Evolutionary conservation across 2,113 vertebrate genomes (phyloP), one percentile per base, ranked within the genome.

Genomic region (Boleophthalmus pectinirostris): DNA sequence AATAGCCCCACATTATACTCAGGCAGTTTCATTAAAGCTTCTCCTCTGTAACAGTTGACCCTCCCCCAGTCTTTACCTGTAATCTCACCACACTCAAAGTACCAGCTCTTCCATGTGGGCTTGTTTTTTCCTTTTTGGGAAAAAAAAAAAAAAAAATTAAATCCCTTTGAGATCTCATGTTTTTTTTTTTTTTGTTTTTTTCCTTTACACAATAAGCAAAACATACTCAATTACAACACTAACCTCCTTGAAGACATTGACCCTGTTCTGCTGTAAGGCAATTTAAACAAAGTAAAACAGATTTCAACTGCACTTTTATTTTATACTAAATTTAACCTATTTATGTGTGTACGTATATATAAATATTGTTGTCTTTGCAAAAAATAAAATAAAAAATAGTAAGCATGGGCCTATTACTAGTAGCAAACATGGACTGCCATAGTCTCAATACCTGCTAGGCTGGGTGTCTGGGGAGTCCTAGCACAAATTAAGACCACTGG

Each of bases 61-160:
- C 15, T 23, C 20, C 9, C 24, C 45, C 45, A 16, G 46, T 13
- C 65, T 60, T 60, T 47, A 43, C 2, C 15, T 15, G 7, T 51
- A 35, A 60, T 68, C 45, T 56, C 10, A 29, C 25, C 53, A 75
- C 45, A 23, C 43, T 72, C 56, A 25, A 43, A 74, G 35, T 35
- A 29, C 58, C 45, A 12, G 46, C 33, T 45, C 35, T 65, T 18
- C 18, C 15, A 6, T 14, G 63, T 11, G 5, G 20, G 20, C 16
- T 33, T 54, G 7, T 54, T 54, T 54, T 21, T 29, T 65, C 18
- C 45, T 29, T 46, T 49, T 45, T 54, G 25, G 23, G 3, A 58
- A 12, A 1, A 29, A 29, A 63, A 9, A 63, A 33, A 8, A 58
- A 12, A 1, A 29, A 29, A 63, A 9, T 35, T 20, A 8, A 63